Conservation (phyloP, 2,113 vertebrate genomes). For the Psophia crepitans region DNA sequence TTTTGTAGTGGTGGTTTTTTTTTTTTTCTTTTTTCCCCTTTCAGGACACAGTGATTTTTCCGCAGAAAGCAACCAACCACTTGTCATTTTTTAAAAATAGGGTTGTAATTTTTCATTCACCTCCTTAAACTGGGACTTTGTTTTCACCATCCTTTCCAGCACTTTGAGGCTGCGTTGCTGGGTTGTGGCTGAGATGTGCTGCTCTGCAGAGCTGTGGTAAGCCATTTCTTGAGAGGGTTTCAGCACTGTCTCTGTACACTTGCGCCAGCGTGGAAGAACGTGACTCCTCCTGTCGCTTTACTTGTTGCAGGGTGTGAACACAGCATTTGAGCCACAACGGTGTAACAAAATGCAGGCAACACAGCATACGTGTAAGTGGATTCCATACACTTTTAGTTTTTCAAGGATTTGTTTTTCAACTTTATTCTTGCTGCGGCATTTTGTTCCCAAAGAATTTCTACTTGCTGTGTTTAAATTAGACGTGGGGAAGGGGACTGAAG, state of each 20-base stretch:
- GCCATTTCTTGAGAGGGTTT: neutral
- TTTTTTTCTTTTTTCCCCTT: neutral
- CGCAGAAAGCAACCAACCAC: neutral
- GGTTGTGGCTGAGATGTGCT: neutral
- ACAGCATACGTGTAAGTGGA: neutral
- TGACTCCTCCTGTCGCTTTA: neutral
- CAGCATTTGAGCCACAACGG: neutral
- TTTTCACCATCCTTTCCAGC: neutral
- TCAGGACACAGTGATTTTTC: neutral
- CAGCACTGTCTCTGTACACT: rapidly evolving
- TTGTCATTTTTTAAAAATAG: neutral
- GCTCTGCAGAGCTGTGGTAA: neutral
- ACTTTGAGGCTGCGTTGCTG: neutral
- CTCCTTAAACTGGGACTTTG: neutral
- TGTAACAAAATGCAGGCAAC: neutral
- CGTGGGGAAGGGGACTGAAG: neutral
- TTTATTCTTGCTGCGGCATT: neutral
- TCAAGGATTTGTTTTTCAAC: neutral
- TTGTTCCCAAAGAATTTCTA: neutral
- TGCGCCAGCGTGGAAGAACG: neutral
- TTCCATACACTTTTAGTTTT: neutral
- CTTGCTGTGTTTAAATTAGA: neutral
- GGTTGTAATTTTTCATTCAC: neutral
- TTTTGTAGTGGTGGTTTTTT: neutral
- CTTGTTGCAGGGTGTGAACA: neutral